These are phyloP conservation scores for Drosophila austrosaltans DNA, from an alignment of 2,888 invertebrate genomes.

Conservation along the genomic window DNA sequence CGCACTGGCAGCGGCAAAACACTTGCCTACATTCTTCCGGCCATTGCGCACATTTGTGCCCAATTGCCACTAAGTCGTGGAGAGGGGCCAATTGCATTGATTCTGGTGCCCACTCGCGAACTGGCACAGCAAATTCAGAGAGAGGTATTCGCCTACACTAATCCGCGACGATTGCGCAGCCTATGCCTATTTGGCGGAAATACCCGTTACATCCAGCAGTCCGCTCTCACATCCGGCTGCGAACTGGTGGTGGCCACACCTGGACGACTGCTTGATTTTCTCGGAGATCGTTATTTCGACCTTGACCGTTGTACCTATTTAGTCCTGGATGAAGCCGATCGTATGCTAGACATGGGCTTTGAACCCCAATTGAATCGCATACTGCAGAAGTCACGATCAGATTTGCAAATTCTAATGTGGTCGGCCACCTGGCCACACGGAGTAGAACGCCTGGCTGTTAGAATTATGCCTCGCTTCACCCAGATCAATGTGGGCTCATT, in stretches of 20 bases:
- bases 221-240: conserved; percentile 88
- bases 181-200: conserved; percentile 96
- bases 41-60: conserved; percentile 95
- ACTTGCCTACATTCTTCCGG: conserved; percentile 94
- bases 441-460: conserved; percentile 91
- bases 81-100: conserved; percentile 92
- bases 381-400: conserved; percentile 90
- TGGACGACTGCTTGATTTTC: conserved; percentile 94
- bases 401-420: conserved; percentile 96
- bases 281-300: conserved; percentile 88
- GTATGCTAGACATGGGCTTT: conserved; percentile 93
- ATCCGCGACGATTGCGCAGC: conserved; percentile 89
- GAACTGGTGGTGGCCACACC: conserved; percentile 97
- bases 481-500: conserved; percentile 92
- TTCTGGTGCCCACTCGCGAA: conserved; percentile 96
- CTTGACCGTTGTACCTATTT: conserved; percentile 92
- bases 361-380: conserved; percentile 93
- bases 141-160: conserved; percentile 92
- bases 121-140: conserved; percentile 95
- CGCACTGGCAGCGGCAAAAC: conserved; percentile 97
- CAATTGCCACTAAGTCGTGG: conserved; percentile 89
- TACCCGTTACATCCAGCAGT: conserved; percentile 90
- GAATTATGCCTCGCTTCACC: conserved; percentile 94
- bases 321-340: conserved; percentile 96
- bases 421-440: conserved; percentile 96